These are phyloP conservation scores for Rhipidura dahli DNA, from an alignment of 2,113 vertebrate species.

Conservation along the genomic window DNA sequence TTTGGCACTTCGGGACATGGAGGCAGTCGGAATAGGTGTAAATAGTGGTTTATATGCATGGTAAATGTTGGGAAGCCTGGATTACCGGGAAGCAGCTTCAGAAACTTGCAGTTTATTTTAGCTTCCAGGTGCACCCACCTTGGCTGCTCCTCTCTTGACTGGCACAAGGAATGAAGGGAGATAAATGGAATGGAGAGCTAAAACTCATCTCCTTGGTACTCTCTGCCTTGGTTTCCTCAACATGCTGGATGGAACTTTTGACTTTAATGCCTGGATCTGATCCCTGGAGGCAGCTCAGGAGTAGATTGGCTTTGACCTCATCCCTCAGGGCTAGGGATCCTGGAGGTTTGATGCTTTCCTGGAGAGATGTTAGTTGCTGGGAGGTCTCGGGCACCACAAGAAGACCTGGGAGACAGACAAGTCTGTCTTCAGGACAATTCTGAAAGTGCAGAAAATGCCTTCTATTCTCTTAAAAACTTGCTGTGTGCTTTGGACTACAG, in stretches of 20 bases:
- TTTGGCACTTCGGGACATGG: background rate
- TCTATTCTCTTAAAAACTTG: background rate
- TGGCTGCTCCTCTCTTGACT: background rate
- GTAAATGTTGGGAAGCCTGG: background rate
- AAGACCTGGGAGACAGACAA: background rate
- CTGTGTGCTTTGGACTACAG: background rate
- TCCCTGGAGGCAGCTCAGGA: background rate
- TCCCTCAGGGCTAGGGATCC: background rate
- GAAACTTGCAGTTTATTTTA: background rate
- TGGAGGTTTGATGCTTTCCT: background rate
- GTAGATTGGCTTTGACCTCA: background rate
- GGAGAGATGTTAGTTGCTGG: background rate
- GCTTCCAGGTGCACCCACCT: accelerated
- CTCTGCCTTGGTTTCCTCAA: background rate
- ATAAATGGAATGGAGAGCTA: background rate
- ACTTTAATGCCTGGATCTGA: background rate
- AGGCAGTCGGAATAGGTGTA: background rate
- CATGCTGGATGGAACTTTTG: background rate
- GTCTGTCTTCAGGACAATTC: background rate
- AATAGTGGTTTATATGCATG: background rate
- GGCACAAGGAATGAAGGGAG: background rate
- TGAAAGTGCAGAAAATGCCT: background rate
- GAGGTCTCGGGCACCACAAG: accelerated
- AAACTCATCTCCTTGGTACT: background rate
- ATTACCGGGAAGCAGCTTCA: background rate